phyloP scores from a whole-genome alignment of 2,797 vertebrate genomes.

The Brachymystax lenok region DNA sequence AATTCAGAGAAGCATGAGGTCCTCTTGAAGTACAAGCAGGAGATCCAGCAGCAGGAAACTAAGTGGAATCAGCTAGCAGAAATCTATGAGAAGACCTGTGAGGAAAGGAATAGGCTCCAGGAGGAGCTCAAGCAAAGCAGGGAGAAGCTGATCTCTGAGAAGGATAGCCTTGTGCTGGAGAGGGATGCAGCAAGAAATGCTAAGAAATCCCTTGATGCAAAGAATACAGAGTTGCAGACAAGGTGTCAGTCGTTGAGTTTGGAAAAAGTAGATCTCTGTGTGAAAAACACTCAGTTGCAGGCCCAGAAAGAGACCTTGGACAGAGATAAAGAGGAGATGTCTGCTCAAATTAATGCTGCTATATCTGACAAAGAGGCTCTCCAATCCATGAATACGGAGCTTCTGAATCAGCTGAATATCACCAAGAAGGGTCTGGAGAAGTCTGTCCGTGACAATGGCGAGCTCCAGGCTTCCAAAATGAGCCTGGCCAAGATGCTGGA shows the following conservation, averaged over 20 bases:
- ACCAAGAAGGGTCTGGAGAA: slow-evolving; percentile 70
- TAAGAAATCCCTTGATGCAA: slow-evolving; percentile 64
- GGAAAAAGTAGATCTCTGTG: slow-evolving; percentile 75
- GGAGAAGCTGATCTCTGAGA: slow-evolving; percentile 59
- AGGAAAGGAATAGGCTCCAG: slow-evolving; percentile 59
- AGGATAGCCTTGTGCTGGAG: slow-evolving; percentile 58
- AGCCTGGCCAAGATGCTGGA: slow-evolving; percentile 80
- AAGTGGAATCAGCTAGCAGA: slow-evolving; percentile 70
- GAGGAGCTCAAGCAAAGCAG: slow-evolving; percentile 63
- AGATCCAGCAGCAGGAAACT: slow-evolving; percentile 59
- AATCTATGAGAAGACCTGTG: slow-evolving; percentile 73
- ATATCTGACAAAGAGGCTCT: slow-evolving; percentile 68
- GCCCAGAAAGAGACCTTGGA: slow-evolving; percentile 57
- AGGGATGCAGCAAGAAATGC: slow-evolving; percentile 65
- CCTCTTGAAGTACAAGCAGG: slow-evolving; percentile 65
- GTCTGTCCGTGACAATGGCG: slow-evolving; percentile 61
- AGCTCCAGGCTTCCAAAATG: slow-evolving; percentile 79
- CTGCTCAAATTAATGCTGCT: slow-evolving; percentile 54
- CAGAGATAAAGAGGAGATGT: slow-evolving; percentile 65
- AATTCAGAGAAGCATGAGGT: slow-evolving; percentile 59
- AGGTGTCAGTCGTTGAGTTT: slow-evolving; percentile 64
- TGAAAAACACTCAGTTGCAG: slow-evolving; percentile 66
- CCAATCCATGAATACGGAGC: slow-evolving; percentile 55
- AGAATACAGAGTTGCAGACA: slow-evolving; percentile 67
- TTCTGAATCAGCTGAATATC: slow-evolving; percentile 69